These are phyloP conservation scores for Bimastos eiseni DNA, from an alignment of 2,888 invertebrate genomes.

Conservation along the genomic window DNA sequence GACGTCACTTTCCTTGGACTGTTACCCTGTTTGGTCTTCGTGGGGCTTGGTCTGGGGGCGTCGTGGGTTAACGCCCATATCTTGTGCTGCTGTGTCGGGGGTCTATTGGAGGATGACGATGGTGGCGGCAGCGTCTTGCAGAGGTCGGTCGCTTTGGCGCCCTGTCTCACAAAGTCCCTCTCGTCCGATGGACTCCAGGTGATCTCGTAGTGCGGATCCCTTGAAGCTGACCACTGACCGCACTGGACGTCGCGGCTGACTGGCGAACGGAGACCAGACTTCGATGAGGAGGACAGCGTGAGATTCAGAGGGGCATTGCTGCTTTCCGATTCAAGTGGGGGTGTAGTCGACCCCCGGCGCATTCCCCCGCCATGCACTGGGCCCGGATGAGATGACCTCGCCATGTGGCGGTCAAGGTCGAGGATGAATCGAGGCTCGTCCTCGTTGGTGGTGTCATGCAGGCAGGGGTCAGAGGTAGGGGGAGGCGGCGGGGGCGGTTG, in stretches of 20 bases:
- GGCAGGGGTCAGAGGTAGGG: background rate
- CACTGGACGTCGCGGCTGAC: slow-evolving; percentile 10
- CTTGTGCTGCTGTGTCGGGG: background rate
- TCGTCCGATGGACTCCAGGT: background rate
- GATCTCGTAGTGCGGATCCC: background rate
- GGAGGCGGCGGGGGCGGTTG: background rate
- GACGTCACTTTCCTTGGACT: slow-evolving; percentile 8
- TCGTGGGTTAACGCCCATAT: background rate
- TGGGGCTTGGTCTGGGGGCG: background rate
- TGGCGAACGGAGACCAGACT: slow-evolving; percentile 24
- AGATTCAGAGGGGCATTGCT: slow-evolving; percentile 28
- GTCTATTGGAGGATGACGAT: background rate
- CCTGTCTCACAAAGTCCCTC: background rate
- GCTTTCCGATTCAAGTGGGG: slow-evolving; percentile 20
- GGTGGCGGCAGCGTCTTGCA: background rate
- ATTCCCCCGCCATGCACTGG: background rate
- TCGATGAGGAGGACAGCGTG: slow-evolving; percentile 16
- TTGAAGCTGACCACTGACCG: background rate
- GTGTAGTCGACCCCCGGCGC: background rate
- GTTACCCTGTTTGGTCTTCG: background rate
- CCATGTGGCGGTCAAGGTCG: slow-evolving; percentile 32
- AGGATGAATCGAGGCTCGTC: slow-evolving; percentile 30
- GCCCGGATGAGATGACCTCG: slow-evolving; percentile 20
- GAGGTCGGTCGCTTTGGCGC: background rate
- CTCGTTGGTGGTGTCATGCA: background rate